These are phyloP conservation scores for Sebastes kiyomatsui DNA, from an alignment of 2,797 vertebrate genomes.

Conservation along the genomic window DNA sequence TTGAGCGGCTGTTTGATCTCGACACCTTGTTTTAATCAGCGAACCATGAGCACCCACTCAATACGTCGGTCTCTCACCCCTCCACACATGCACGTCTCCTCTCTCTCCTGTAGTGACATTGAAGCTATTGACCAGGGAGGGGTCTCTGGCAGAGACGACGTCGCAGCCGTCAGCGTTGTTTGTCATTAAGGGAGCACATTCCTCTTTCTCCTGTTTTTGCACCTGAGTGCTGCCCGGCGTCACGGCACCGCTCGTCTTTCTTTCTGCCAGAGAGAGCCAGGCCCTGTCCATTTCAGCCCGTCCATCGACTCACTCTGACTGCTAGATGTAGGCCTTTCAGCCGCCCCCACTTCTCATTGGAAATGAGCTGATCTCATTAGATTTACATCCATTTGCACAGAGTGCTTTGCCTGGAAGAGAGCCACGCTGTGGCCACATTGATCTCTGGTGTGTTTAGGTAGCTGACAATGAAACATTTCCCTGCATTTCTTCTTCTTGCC, in stretches of 20 bases:
- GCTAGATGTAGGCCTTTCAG: slow-evolving; percentile 10
- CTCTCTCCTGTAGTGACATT: slow-evolving; percentile 14
- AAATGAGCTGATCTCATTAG: slow-evolving; percentile 68
- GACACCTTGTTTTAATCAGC: slow-evolving; percentile 73
- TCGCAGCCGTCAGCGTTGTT: slow-evolving; percentile 26
- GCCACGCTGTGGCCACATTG: slow-evolving; percentile 40
- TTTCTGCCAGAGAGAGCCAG: slow-evolving; percentile 12
- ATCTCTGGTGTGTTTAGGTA: slow-evolving; percentile 54
- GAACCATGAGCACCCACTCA: slow-evolving; percentile 39
- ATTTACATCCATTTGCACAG: slow-evolving; percentile 64
- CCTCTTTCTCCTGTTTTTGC: slow-evolving; percentile 2
- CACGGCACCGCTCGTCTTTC: slow-evolving; percentile 8
- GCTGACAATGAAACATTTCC: slow-evolving; percentile 54
- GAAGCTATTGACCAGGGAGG: slow-evolving; percentile 18
- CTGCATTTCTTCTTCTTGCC: slow-evolving; percentile 2
- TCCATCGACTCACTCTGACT: slow-evolving; percentile 21
- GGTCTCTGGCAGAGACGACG: slow-evolving; percentile 3
- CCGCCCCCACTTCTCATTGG: slow-evolving; percentile 14
- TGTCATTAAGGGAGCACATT: slow-evolving; percentile 32
- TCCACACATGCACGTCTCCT: not conserved
- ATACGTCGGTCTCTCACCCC: slow-evolving; percentile 17
- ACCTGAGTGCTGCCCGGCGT: not conserved
- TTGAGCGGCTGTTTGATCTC: slow-evolving; percentile 70
- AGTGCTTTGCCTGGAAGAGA: slow-evolving; percentile 56
- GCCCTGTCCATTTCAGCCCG: slow-evolving; percentile 18